phyloP scores from a whole-genome alignment of 2,888 invertebrate species.

The Strigamia maritima region DNA sequence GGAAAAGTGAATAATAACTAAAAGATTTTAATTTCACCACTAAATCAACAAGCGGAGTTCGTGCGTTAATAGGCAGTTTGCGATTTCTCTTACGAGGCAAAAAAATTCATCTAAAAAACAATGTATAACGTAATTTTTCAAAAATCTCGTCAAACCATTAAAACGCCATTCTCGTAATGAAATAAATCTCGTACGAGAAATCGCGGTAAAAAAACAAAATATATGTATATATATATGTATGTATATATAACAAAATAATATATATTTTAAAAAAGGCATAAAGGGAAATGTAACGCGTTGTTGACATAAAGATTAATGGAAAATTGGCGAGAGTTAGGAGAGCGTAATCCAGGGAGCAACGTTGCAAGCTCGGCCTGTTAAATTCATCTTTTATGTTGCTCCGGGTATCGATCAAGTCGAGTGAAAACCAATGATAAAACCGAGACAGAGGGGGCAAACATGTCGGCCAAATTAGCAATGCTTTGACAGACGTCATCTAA shows the following conservation, averaged over 20 bases:
- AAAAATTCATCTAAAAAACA: too few relatives aligned
- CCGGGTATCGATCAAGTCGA: constrained; percentile 17
- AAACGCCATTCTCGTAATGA: too few relatives aligned
- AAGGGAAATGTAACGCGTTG: constrained; percentile 1
- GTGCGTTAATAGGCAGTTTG: background rate
- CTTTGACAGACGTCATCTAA: constrained; percentile 34
- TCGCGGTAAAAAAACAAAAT: background rate
- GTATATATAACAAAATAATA: too few relatives aligned
- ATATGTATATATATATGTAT: too few relatives aligned
- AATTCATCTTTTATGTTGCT: constrained; percentile 26
- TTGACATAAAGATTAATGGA: constrained; percentile 11
- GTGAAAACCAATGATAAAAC: background rate
- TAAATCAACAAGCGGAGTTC: background rate
- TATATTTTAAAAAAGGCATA: background rate
- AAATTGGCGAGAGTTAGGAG: constrained; percentile 24
- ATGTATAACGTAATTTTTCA: too few relatives aligned
- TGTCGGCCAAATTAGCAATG: constrained; percentile 32
- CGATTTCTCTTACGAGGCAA: too few relatives aligned
- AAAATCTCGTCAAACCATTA: too few relatives aligned
- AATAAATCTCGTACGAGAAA: too few relatives aligned
- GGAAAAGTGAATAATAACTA: constrained; percentile 1
- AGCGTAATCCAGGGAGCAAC: constrained; percentile 11
- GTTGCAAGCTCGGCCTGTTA: background rate
- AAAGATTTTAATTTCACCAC: constrained; percentile 7
- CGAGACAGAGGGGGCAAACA: background rate